These are phyloP conservation scores for Drosophila kuntzei DNA, from an alignment of 2,888 invertebrate genomes.

Conservation along the genomic window DNA sequence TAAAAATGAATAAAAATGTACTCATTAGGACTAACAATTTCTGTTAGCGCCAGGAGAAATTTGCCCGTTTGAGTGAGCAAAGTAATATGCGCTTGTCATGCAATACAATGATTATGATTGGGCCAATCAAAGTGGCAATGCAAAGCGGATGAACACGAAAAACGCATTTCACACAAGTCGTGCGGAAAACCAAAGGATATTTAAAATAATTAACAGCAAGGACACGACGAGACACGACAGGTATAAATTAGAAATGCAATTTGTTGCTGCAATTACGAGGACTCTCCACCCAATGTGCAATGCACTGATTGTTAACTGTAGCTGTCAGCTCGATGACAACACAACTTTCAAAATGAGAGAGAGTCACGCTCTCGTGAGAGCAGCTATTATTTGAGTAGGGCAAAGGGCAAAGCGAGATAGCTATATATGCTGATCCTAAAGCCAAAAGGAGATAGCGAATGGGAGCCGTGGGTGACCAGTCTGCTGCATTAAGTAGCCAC, in stretches of 20 bases:
- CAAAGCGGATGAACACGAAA: constrained; percentile 21
- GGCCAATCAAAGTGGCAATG: constrained; percentile 36
- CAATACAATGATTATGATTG: constrained; percentile 68
- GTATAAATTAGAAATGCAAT: constrained; percentile 14
- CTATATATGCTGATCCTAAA: not conserved
- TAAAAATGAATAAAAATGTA: constrained; percentile 28
- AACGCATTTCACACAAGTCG: constrained; percentile 24
- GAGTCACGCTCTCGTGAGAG: constrained; percentile 7
- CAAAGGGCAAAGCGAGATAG: not conserved
- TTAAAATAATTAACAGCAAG: constrained; percentile 14
- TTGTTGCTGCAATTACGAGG: constrained; percentile 8
- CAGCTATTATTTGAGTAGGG: not conserved
- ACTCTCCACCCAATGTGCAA: constrained; percentile 4
- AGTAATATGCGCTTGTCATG: constrained; percentile 71
- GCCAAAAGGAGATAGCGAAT: constrained; percentile 1
- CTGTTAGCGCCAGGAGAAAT: constrained; percentile 8
- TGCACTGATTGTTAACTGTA: constrained; percentile 15
- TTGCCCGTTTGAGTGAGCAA: constrained; percentile 51
- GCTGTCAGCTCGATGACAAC: not conserved
- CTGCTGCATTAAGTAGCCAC: not conserved
- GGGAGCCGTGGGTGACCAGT: not conserved
- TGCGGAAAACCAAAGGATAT: not conserved
- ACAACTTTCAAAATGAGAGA: not conserved
- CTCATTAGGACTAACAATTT: constrained; percentile 30
- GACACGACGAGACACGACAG: constrained; percentile 2